A percentile compares a stretch with the other conserved stretches of the same genome.
These are phyloP conservation scores for Cephus pygmeus DNA, from an alignment of 2,888 invertebrate species.

Conservation along the genomic window DNA sequence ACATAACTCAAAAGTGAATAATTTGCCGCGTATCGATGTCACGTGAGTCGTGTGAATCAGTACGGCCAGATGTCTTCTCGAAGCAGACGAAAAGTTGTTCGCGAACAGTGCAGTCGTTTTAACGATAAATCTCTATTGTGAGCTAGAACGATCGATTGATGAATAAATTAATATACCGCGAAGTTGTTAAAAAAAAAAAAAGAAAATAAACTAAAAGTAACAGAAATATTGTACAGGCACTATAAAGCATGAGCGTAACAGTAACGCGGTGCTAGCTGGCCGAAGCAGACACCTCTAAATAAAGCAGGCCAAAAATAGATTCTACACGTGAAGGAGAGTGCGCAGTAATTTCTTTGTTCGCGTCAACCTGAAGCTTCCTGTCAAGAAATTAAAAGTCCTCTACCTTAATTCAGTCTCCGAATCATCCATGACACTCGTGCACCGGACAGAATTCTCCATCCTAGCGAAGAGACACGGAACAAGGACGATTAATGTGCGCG, in stretches of 20 bases:
- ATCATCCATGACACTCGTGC: conserved; percentile 10
- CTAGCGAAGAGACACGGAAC: not conserved
- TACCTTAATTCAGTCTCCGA: conserved; percentile 21
- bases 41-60: not conserved
- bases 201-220: not conserved
- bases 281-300: not conserved
- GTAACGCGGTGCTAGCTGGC: not conserved
- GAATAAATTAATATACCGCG: not conserved
- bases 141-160: not conserved
- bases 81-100: not conserved
- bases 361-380: not conserved
- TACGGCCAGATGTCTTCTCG: not conserved
- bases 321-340: not conserved
- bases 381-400: not conserved
- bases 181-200: not conserved
- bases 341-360: not conserved
- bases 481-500: not conserved
- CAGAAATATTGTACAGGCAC: not conserved
- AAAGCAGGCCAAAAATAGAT: not conserved
- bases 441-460: conserved; percentile 15
- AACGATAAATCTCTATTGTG: not conserved
- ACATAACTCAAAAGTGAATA: not conserved
- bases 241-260: not conserved
- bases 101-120: not conserved
- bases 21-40: not conserved